A percentile compares a stretch with the other conserved stretches of the same genome.
Evolutionary conservation across 1,140 invertebrate species (phyloP).

Genomic region (Caenorhabditis remanei): DNA sequence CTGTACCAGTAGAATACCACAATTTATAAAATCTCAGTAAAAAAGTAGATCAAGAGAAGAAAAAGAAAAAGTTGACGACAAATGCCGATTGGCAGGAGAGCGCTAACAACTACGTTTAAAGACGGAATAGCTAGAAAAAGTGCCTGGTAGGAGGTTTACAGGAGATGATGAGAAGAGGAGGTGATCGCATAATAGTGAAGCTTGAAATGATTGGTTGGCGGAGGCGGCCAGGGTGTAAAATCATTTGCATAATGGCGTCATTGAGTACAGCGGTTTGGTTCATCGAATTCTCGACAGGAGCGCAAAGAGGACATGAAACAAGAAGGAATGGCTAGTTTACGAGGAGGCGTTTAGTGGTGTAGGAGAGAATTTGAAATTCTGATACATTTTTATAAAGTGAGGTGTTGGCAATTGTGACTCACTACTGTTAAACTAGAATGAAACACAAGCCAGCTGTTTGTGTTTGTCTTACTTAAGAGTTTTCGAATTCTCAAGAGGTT

Average conservation of each 20-base stretch:
- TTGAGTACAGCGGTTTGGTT: slow-evolving; percentile 45
- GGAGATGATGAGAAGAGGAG: neutral
- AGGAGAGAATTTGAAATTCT: slow-evolving; percentile 25
- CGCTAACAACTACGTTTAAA: slow-evolving; percentile 21
- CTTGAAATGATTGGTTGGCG: slow-evolving; percentile 49
- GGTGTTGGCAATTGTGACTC: neutral
- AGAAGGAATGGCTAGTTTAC: neutral
- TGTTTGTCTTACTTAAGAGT: slow-evolving; percentile 30
- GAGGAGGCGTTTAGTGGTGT: neutral
- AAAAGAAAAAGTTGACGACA: neutral
- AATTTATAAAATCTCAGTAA: neutral
- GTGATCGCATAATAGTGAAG: slow-evolving; percentile 53
- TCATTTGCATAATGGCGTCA: slow-evolving; percentile 49
- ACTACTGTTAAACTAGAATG: slow-evolving; percentile 19
- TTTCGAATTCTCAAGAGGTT: slow-evolving; percentile 9
- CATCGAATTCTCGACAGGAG: slow-evolving; percentile 34
- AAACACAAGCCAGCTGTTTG: neutral
- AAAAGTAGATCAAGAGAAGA: neutral
- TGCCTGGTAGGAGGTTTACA: slow-evolving; percentile 10
- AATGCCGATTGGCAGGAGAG: slow-evolving; percentile 1
- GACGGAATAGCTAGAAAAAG: slow-evolving; percentile 37
- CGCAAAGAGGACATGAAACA: neutral
- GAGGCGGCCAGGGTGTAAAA: slow-evolving; percentile 43
- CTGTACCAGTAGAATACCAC: neutral
- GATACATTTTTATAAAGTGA: slow-evolving; percentile 33